phyloP scores from a whole-genome alignment of 2,888 invertebrate genomes.

The Tuberolachnus salignus region DNA sequence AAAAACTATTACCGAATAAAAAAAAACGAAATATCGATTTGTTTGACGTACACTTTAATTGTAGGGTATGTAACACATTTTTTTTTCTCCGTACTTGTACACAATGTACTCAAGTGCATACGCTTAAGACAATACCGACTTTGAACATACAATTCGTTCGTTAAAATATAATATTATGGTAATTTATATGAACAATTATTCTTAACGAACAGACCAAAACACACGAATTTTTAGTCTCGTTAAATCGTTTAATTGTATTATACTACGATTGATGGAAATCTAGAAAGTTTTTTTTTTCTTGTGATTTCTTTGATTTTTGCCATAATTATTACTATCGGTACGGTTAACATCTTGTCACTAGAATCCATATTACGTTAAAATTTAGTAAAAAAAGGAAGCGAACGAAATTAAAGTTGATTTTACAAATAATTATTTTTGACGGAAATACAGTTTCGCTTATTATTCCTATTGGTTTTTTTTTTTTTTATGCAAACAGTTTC shows the following conservation, averaged over 20 bases:
- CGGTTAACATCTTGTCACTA: neutral
- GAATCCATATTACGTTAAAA: no score
- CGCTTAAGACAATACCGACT: neutral
- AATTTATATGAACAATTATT: no score
- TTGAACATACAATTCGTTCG: neutral
- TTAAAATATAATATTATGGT: no score
- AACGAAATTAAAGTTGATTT: neutral
- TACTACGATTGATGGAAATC: neutral
- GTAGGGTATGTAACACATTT: no score
- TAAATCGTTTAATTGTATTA: neutral
- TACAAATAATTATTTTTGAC: neutral
- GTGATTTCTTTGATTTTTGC: slow-evolving; percentile 24
- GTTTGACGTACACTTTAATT: no score
- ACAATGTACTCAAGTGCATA: no score
- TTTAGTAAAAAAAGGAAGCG: neutral
- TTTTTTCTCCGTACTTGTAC: no score
- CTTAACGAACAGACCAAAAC: no score
- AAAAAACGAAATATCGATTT: no score
- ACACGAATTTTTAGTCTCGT: neutral
- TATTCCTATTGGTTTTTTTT: slow-evolving; percentile 14
- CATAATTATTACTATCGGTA: neutral
- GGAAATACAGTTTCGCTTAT: slow-evolving; percentile 10
- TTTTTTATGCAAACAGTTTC: slow-evolving; percentile 28
- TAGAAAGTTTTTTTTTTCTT: slow-evolving; percentile 24
- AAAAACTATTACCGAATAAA: no score